Percentiles rank a stretch among this genome's conserved stretches.
Evolutionary conservation across 2,888 invertebrate species (phyloP).

Genomic region (Lathronympha strigana): DNA sequence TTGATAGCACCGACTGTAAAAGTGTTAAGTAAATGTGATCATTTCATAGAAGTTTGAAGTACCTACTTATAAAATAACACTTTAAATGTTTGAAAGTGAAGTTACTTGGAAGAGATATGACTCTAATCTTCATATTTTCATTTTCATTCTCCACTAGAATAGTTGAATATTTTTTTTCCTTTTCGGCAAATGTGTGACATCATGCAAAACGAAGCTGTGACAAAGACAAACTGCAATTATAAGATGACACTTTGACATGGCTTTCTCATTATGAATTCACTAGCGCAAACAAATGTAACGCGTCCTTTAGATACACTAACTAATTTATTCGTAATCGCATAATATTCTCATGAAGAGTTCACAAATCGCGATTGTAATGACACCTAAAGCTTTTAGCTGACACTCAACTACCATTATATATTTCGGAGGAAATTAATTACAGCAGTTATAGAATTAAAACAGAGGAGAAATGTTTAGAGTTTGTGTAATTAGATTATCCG

Average conservation of each 20-base stretch:
- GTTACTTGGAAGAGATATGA: no score
- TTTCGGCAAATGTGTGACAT: conserved; percentile 6
- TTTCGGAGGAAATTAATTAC: conserved; percentile 15
- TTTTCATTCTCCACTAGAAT: not conserved
- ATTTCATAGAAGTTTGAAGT: no score
- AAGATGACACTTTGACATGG: conserved; percentile 17
- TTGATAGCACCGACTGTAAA: no score
- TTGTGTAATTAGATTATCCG: conserved; percentile 7
- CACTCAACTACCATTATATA: conserved; percentile 15
- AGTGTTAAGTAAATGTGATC: no score
- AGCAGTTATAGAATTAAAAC: not conserved
- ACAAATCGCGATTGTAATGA: not conserved
- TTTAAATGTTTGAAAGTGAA: no score
- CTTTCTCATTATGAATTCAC: no score
- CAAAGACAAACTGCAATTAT: conserved; percentile 15
- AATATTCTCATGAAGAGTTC: no score
- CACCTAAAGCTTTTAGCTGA: not conserved
- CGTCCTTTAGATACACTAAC: not conserved
- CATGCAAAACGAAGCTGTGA: conserved; percentile 23
- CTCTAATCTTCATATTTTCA: no score
- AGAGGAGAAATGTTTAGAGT: not conserved
- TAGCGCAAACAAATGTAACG: not conserved
- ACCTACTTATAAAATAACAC: no score
- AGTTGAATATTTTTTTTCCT: conserved; percentile 4
- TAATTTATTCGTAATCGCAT: no score